phyloP scores from a whole-genome alignment of 2,888 invertebrate genomes.

The Phaonia tiefii region DNA sequence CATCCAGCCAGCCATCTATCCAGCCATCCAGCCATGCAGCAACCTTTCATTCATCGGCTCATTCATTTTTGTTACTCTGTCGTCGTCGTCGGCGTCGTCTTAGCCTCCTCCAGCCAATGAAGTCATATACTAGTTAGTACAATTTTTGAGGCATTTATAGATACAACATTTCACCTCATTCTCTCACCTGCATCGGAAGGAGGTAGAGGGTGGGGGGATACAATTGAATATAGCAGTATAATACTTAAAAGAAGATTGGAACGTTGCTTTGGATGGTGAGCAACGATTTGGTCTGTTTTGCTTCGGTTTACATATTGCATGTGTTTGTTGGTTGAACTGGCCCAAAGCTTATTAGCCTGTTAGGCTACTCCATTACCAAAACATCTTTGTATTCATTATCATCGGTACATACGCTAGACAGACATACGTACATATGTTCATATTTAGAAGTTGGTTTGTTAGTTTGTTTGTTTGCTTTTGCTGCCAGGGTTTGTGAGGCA shows the following conservation, averaged over 20 bases:
- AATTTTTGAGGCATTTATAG: conserved; percentile 28
- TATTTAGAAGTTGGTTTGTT: background rate
- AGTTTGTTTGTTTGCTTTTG: conserved; percentile 1
- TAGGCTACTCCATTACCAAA: conserved; percentile 2
- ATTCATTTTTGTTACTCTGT: conserved; percentile 12
- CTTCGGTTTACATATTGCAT: conserved; percentile 8
- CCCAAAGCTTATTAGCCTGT: conserved; percentile 52
- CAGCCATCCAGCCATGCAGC: too few species aligned
- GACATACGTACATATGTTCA: too few species aligned
- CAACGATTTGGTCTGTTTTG: conserved; percentile 24
- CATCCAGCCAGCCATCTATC: conserved; percentile 12
- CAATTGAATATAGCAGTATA: too few species aligned
- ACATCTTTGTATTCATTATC: conserved; percentile 20
- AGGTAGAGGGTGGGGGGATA: too few species aligned
- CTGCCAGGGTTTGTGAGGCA: background rate
- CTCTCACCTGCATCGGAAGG: conserved; percentile 6
- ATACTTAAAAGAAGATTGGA: too few species aligned
- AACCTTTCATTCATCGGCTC: conserved; percentile 1
- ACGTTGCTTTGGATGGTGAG: conserved; percentile 10
- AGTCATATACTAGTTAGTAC: background rate
- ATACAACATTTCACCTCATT: background rate
- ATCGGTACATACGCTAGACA: too few species aligned
- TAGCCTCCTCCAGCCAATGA: background rate
- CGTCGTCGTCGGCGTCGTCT: background rate
- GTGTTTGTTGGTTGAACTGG: too few species aligned